These are phyloP conservation scores for Toxotes lorentzi DNA, from an alignment of 2,797 vertebrate genomes.

Conservation along the genomic window DNA sequence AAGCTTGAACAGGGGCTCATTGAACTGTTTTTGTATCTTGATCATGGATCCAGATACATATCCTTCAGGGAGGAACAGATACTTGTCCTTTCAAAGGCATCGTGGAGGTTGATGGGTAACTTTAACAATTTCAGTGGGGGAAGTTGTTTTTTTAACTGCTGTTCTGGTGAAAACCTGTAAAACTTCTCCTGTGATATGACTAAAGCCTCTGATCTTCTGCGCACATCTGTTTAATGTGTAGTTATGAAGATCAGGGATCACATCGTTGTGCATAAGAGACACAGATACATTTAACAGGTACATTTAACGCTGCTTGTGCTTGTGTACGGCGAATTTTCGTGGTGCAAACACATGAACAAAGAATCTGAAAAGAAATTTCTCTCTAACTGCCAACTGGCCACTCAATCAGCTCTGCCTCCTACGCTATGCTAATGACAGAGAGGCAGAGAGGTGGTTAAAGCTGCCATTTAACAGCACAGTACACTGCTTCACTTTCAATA, in stretches of 20 bases:
- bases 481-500: constrained; percentile 43
- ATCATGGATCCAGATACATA: not conserved
- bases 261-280: constrained; percentile 1
- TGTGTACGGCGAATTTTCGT: constrained; percentile 20
- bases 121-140: not conserved
- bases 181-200: not conserved
- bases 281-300: too few species aligned
- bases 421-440: constrained; percentile 81
- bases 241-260: constrained; percentile 10
- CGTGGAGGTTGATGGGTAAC: not conserved
- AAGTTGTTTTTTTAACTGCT: not conserved
- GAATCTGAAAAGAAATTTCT: constrained; percentile 67
- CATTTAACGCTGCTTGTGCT: constrained; percentile 1
- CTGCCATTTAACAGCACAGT: constrained; percentile 68
- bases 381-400: constrained; percentile 74
- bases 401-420: constrained; percentile 80
- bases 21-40: not conserved
- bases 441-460: constrained; percentile 73
- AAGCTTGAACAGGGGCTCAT: not conserved
- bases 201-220: not conserved
- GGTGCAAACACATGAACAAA: constrained; percentile 53
- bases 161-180: not conserved
- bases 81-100: not conserved
- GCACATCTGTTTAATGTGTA: constrained; percentile 13
- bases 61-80: not conserved